Evolutionary conservation across 2,888 invertebrate genomes (phyloP).

Genomic region (Conomelus anceps): DNA sequence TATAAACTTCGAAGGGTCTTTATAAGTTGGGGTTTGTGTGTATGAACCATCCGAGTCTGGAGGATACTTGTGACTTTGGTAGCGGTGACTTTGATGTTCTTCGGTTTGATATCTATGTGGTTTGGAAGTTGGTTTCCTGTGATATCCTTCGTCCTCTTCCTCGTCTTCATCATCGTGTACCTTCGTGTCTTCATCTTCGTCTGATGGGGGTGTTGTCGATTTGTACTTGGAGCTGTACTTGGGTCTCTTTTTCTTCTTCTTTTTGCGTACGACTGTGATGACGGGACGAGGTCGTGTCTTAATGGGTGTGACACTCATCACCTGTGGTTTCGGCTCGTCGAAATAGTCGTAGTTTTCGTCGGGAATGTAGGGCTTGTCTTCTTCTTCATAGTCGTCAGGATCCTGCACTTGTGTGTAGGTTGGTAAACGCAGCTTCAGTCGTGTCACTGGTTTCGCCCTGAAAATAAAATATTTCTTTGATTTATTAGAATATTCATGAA

Average conservation of each 20-base stretch:
- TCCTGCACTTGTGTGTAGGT: background rate
- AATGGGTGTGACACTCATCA: constrained; percentile 14
- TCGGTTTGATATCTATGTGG: background rate
- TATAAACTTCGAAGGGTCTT: background rate
- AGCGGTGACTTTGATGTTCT: background rate
- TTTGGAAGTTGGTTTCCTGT: background rate
- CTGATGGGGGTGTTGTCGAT: constrained; percentile 15
- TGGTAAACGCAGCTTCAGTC: background rate
- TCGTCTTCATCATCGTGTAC: background rate
- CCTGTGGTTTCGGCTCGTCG: background rate
- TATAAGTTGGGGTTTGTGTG: background rate
- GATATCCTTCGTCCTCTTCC: background rate
- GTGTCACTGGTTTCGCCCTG: constrained; percentile 8
- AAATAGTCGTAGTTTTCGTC: background rate
- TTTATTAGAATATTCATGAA: too few species aligned
- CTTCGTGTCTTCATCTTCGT: constrained; percentile 22
- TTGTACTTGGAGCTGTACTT: background rate
- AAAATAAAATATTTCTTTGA: too few species aligned
- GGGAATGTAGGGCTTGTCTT: background rate
- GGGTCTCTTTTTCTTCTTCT: background rate
- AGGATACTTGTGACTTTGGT: background rate
- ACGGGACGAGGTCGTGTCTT: constrained; percentile 21
- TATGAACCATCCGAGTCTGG: background rate
- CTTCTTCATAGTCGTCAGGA: constrained; percentile 10
- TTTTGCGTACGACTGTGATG: background rate